Percentiles rank a stretch among this genome's conserved stretches.
Evolutionary conservation across 2,797 vertebrate genomes (phyloP).

Genomic region (Saxicola maurus): DNA sequence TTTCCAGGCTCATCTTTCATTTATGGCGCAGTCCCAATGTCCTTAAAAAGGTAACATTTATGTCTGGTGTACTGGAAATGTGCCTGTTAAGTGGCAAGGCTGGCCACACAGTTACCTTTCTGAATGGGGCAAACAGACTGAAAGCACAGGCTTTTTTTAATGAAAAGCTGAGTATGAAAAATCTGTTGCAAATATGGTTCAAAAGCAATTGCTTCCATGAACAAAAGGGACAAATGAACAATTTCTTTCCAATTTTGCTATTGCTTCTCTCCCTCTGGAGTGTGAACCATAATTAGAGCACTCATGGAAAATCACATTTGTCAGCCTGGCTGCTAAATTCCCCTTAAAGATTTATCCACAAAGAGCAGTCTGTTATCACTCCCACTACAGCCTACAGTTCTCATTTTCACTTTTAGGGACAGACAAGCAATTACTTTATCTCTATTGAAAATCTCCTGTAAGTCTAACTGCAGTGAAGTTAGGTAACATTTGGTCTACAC

Average conservation of each 20-base stretch:
- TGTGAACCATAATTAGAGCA: slow-evolving; percentile 38
- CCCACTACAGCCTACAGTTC: neutral
- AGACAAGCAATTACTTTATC: slow-evolving; percentile 25
- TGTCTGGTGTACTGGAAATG: neutral
- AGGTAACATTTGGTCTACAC: neutral
- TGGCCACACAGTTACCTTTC: neutral
- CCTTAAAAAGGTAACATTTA: neutral
- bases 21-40: neutral
- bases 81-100: neutral
- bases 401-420: slow-evolving; percentile 1
- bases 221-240: slow-evolving; percentile 41
- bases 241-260: slow-evolving; percentile 28
- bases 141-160: neutral
- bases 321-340: slow-evolving; percentile 22
- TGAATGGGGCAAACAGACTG: neutral
- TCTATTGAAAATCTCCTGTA: neutral
- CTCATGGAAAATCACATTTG: slow-evolving; percentile 42
- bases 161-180: slow-evolving; percentile 4
- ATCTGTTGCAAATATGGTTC: neutral
- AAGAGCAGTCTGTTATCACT: slow-evolving; percentile 17
- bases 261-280: slow-evolving; percentile 28
- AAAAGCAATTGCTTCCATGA: slow-evolving; percentile 39
- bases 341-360: slow-evolving; percentile 27
- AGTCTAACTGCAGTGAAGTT: neutral
- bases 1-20: neutral